A percentile compares a stretch with the other conserved stretches of the same genome.
phyloP scores from a whole-genome alignment of 1,140 invertebrate species.

The Sipha flava region DNA sequence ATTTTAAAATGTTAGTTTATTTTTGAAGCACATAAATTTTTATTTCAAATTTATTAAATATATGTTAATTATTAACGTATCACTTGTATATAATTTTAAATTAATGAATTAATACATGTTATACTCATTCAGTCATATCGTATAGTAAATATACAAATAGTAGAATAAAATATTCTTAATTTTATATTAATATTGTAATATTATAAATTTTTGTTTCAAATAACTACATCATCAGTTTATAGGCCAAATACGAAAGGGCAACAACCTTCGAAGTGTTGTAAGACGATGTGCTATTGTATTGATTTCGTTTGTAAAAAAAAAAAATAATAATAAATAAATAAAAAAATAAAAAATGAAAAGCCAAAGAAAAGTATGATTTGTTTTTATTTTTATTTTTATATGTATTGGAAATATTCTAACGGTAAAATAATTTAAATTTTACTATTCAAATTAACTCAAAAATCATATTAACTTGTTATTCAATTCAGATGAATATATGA shows the following conservation, averaged over 20 bases:
- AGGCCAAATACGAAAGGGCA: conserved; percentile 18
- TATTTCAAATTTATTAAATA: too few species aligned
- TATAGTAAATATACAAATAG: neutral
- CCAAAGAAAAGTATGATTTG: neutral
- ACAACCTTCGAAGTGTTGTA: conserved; percentile 15
- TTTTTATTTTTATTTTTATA: neutral
- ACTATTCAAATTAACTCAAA: neutral
- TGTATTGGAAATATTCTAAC: neutral
- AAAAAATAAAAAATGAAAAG: neutral
- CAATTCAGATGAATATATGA: too few species aligned
- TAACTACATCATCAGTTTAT: conserved; percentile 4
- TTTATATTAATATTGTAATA: neutral
- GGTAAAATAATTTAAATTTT: neutral
- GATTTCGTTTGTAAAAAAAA: conserved; percentile 20
- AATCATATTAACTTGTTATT: neutral
- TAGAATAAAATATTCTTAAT: neutral
- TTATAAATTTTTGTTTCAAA: neutral
- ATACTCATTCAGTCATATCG: too few species aligned
- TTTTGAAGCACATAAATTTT: too few species aligned
- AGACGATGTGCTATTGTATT: conserved; percentile 21
- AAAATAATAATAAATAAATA: neutral
- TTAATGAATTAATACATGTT: too few species aligned
- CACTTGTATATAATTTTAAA: too few species aligned
- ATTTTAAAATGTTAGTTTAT: too few species aligned
- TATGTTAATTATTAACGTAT: too few species aligned